Percentiles rank a stretch among this genome's conserved stretches.
Conservation (phyloP, 53 echinoderm and acorn worm species). For the Echinarachnius parma region DNA sequence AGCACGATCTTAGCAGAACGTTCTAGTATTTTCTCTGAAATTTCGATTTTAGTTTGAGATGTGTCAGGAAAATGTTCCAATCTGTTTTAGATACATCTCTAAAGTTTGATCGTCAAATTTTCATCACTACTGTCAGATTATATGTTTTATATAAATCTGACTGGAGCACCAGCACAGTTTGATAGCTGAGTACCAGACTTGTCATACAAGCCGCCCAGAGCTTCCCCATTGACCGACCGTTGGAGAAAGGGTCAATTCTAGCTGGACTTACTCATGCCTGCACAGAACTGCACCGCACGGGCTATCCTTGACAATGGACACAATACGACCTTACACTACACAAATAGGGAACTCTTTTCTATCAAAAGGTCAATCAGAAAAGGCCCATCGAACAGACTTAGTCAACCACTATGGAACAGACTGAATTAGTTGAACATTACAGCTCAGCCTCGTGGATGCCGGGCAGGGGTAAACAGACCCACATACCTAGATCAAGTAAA, state of each 20-base stretch:
- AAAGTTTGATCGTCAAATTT: not conserved
- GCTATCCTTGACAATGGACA: constrained; percentile 7
- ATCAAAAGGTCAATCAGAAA: constrained; percentile 9
- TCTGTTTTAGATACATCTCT: not conserved
- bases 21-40: not conserved
- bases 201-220: not conserved
- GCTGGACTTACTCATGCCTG: constrained; percentile 27
- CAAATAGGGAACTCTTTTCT: constrained; percentile 3
- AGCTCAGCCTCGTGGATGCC: not conserved
- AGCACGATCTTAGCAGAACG: not conserved
- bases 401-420: not conserved
- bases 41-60: not conserved
- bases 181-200: not conserved
- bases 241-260: not conserved
- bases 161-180: not conserved
- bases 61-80: not conserved
- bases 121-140: not conserved
- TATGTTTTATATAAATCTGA: constrained; percentile 2
- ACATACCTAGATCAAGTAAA: not conserved
- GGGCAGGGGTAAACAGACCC: not conserved
- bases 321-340: not conserved
- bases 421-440: not conserved
- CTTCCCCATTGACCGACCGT: not conserved
- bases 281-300: not conserved
- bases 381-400: constrained; percentile 7